These are phyloP conservation scores for Pteromalus puparum DNA, from an alignment of 1,140 invertebrate species.

Conservation along the genomic window DNA sequence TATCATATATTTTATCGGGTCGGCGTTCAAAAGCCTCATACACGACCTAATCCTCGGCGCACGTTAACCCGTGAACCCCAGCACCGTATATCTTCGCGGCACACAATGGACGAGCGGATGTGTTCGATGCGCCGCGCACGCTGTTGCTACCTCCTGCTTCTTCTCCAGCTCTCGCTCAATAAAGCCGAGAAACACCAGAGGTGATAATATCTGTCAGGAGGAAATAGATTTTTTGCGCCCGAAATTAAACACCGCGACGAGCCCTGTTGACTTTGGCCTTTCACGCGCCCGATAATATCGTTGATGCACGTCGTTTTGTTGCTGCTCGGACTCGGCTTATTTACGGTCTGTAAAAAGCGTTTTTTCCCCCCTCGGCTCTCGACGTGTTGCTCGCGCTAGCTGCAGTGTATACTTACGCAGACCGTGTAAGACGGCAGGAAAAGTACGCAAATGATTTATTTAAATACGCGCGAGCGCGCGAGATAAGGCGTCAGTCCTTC, in stretches of 20 bases:
- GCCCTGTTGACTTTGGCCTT: slow-evolving; percentile 32
- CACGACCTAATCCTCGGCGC: slow-evolving; percentile 57
- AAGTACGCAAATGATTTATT: background rate
- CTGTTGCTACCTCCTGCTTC: background rate
- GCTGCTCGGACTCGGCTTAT: background rate
- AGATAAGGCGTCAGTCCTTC: background rate
- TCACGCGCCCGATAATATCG: slow-evolving; percentile 21
- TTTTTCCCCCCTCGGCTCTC: background rate
- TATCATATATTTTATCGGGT: slow-evolving; percentile 35
- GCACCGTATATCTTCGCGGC: slow-evolving; percentile 65
- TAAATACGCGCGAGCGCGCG: background rate
- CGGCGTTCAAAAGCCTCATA: background rate
- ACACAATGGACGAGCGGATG: slow-evolving; percentile 63
- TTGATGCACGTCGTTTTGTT: background rate
- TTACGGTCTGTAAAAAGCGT: background rate
- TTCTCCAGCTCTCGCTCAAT: slow-evolving; percentile 58
- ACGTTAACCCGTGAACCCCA: slow-evolving; percentile 65
- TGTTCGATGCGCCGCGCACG: slow-evolving; percentile 46
- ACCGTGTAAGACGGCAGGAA: background rate
- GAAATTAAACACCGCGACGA: slow-evolving; percentile 11
- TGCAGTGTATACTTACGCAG: background rate
- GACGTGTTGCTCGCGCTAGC: background rate
- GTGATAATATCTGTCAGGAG: slow-evolving; percentile 44
- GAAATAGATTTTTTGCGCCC: slow-evolving; percentile 21
- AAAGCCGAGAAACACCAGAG: slow-evolving; percentile 51